A percentile compares a stretch with the other conserved stretches of the same genome.
Evolutionary conservation across 2,888 invertebrate genomes (phyloP).

Genomic region (Limnephilus lunatus): DNA sequence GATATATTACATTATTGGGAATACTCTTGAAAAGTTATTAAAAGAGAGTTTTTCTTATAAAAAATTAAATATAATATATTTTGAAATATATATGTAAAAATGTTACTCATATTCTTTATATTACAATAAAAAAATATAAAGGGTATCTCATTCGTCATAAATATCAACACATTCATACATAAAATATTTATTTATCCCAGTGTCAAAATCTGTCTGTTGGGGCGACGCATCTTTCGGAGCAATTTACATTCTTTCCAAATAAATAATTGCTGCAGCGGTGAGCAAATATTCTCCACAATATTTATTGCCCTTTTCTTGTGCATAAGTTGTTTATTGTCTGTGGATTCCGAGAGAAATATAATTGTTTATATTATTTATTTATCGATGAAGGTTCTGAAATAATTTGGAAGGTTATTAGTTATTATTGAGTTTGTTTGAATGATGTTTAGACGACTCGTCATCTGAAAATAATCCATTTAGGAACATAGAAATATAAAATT

Average conservation of each 20-base stretch:
- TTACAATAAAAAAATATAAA: background rate
- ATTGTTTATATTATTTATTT: background rate
- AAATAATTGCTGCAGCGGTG: background rate
- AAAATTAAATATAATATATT: no score
- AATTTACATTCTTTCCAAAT: conserved; percentile 22
- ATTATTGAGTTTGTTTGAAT: no score
- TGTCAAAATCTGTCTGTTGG: conserved; percentile 22
- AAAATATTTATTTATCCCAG: conserved; percentile 27
- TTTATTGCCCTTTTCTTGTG: background rate
- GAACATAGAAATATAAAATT: no score
- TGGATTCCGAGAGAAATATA: background rate
- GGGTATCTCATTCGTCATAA: background rate
- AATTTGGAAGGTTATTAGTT: background rate
- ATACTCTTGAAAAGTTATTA: no score
- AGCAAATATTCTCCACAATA: conserved; percentile 29
- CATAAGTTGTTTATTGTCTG: conserved; percentile 6
- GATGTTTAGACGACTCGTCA: no score
- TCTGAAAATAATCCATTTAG: no score
- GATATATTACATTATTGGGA: no score
- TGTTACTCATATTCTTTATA: no score
- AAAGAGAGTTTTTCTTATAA: no score
- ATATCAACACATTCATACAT: background rate
- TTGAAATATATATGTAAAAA: no score
- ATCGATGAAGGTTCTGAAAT: background rate
- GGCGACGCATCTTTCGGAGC: background rate